phyloP scores from a whole-genome alignment of 1,140 invertebrate genomes.

The Drosophila sp. region DNA sequence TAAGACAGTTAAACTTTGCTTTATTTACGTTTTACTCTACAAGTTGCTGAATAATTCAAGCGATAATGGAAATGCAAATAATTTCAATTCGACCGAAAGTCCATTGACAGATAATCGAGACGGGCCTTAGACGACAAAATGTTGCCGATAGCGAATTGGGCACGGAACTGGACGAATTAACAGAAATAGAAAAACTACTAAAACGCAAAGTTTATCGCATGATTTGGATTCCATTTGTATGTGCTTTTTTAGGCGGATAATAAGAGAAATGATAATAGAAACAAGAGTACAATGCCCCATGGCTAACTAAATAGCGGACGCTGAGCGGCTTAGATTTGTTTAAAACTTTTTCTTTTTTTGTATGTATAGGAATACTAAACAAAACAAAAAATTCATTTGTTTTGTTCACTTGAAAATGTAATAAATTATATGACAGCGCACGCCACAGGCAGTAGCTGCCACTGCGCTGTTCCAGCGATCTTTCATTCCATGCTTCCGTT shows the following conservation, averaged over 20 bases:
- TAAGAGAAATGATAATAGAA: constrained; percentile 4
- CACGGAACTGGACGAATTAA: constrained; percentile 29
- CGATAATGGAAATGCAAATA: constrained; percentile 57
- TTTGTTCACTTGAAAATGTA: constrained; percentile 31
- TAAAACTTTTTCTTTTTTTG: neutral
- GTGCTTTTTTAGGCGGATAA: too few relatives aligned
- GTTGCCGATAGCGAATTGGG: constrained; percentile 32
- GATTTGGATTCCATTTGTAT: constrained; percentile 24
- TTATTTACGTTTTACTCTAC: constrained; percentile 9
- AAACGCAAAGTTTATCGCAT: constrained; percentile 40
- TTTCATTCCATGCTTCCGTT: constrained; percentile 22
- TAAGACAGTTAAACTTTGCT: constrained; percentile 3
- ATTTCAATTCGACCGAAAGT: constrained; percentile 38
- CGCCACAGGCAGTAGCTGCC: constrained; percentile 39
- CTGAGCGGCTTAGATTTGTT: constrained; percentile 11
- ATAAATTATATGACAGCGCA: constrained; percentile 36
- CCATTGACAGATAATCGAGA: constrained; percentile 60
- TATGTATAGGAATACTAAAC: neutral
- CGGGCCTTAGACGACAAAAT: constrained; percentile 36
- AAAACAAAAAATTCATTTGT: constrained; percentile 19
- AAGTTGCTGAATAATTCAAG: constrained; percentile 37
- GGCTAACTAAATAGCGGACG: constrained; percentile 1
- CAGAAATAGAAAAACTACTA: constrained; percentile 21
- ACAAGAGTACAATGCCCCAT: constrained; percentile 26
- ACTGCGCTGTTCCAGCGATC: constrained; percentile 26